Base-by-base conservation (phyloP, 2,113 vertebrate species). In the Rallus limicola region DNA sequence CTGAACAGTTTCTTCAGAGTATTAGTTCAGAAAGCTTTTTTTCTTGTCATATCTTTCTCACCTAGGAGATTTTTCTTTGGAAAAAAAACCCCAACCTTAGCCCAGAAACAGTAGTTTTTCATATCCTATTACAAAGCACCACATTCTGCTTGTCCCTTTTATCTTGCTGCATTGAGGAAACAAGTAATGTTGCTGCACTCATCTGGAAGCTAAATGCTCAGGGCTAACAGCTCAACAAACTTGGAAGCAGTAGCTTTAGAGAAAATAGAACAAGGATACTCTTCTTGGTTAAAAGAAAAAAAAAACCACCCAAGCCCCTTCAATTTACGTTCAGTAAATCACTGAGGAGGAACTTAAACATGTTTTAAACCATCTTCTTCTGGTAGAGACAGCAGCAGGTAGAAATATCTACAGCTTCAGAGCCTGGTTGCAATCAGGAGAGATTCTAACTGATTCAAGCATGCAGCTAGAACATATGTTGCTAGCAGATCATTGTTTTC, bases 1-100 rank as follows among this genome's bases (percentile, higher is more conserved):
- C 95, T 67, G 96, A 87, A 80, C 15, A 85, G 16, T 90, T 94
- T 82, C 75, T 90, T 44, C 79, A 69, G 77, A 4, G 10, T 75
- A 64, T 84, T 60, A 79, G 82, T 48, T 46, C 64, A 58, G 38
- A 94, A 91, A 65, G 15, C 10, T 8, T 79, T 87, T 89, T 74
- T 58, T 53, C 56, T 84, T 88, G 78, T 58, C 58, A 2, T 59
- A 67, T 64, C 59, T 77, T 90, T 68, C 63, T 80, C 78, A 93
- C 78, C 84, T 87, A 62, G 14, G 50, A 74, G 44, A 23, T 53
- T 67, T 70, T 86, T 46, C 38, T 79, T 69, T 55, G 46, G 58
- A 58, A 33, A 52, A 71, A 71, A 59, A 4, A 28, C 52, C 0
- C 5, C 36, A 91, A 4, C 20, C 19, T 42, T 59, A 93, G 38